Percentiles rank a stretch among this genome's conserved stretches.
Evolutionary conservation across 2,888 invertebrate genomes (phyloP).

Genomic region (Oscheius myriophilus): DNA sequence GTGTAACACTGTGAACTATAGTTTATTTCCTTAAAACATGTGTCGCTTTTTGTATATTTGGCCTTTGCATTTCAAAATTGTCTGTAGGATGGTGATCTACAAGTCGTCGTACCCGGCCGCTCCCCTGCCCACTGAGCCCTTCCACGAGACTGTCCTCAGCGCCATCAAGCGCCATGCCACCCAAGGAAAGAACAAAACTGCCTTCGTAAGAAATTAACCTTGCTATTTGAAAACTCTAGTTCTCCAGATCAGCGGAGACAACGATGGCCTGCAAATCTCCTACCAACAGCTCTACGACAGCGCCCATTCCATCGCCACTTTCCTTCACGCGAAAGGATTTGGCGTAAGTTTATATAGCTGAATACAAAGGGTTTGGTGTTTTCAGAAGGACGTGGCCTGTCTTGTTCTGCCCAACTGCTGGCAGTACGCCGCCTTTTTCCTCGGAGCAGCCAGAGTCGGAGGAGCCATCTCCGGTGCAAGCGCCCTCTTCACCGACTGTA

Average conservation of each 20-base stretch:
- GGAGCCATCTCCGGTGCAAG: slow-evolving; percentile 56
- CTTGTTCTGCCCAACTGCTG: slow-evolving; percentile 50
- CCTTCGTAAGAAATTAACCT: slow-evolving; percentile 34
- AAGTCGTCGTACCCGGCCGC: slow-evolving; percentile 50
- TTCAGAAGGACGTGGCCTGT: slow-evolving; percentile 47
- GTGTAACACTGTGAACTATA: too few species aligned
- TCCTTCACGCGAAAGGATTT: slow-evolving; percentile 45
- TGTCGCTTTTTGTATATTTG: neutral
- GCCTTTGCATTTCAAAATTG: neutral
- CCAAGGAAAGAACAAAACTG: slow-evolving; percentile 42
- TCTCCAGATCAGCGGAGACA: slow-evolving; percentile 41
- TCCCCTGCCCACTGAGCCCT: slow-evolving; percentile 39
- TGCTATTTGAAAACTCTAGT: neutral
- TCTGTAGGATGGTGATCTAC: slow-evolving; percentile 30
- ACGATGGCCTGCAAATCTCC: slow-evolving; percentile 29
- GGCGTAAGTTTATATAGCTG: slow-evolving; percentile 23
- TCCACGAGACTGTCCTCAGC: slow-evolving; percentile 44
- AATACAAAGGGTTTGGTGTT: neutral
- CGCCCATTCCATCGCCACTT: slow-evolving; percentile 41
- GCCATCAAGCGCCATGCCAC: slow-evolving; percentile 40
- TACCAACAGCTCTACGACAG: slow-evolving; percentile 43
- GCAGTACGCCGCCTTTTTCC: slow-evolving; percentile 53
- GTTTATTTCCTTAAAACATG: neutral
- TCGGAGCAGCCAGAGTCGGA: slow-evolving; percentile 46
- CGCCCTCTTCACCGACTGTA: slow-evolving; percentile 62